Percentiles rank a stretch among this genome's conserved stretches.
These are phyloP conservation scores for Harpagifer antarcticus DNA, from an alignment of 2,797 vertebrate species.

Conservation along the genomic window DNA sequence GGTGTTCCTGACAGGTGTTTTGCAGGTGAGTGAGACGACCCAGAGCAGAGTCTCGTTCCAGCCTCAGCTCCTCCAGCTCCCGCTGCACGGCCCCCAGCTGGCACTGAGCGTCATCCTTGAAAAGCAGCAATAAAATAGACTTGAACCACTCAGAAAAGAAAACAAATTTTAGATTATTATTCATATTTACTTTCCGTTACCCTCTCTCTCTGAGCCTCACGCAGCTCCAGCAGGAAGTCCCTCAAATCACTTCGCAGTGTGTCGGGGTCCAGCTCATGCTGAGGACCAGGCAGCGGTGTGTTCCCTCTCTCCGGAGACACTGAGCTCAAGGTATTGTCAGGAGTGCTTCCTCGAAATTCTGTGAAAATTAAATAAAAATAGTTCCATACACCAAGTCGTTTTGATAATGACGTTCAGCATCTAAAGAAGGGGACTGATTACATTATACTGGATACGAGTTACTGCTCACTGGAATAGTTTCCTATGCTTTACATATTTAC, in stretches of 20 bases:
- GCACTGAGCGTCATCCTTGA: constrained; percentile 88
- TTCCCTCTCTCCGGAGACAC: constrained; percentile 81
- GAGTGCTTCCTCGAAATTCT: constrained; percentile 79
- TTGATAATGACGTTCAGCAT: neutral
- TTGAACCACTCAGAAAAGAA: constrained; percentile 1
- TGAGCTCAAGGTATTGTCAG: constrained; percentile 81
- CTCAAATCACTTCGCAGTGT: constrained; percentile 86
- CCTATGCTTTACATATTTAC: neutral
- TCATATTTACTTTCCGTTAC: constrained; percentile 67
- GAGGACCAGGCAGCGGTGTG: constrained; percentile 76
- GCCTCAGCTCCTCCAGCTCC: constrained; percentile 86
- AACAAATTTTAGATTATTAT: neutral
- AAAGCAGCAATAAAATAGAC: constrained; percentile 37
- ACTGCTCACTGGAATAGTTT: neutral
- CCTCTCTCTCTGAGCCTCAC: constrained; percentile 89
- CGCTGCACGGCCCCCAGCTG: constrained; percentile 82
- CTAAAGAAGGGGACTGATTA: neutral
- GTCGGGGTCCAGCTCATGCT: constrained; percentile 88
- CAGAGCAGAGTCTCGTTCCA: constrained; percentile 80
- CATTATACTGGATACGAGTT: neutral
- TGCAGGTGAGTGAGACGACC: constrained; percentile 86
- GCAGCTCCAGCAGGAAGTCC: constrained; percentile 92
- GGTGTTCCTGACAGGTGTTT: constrained; percentile 85
- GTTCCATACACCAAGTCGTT: neutral
- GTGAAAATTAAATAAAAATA: constrained; percentile 20